These are phyloP conservation scores for Hyposmocoma kahamanoa DNA, from an alignment of 1,140 invertebrate genomes.

Conservation along the genomic window DNA sequence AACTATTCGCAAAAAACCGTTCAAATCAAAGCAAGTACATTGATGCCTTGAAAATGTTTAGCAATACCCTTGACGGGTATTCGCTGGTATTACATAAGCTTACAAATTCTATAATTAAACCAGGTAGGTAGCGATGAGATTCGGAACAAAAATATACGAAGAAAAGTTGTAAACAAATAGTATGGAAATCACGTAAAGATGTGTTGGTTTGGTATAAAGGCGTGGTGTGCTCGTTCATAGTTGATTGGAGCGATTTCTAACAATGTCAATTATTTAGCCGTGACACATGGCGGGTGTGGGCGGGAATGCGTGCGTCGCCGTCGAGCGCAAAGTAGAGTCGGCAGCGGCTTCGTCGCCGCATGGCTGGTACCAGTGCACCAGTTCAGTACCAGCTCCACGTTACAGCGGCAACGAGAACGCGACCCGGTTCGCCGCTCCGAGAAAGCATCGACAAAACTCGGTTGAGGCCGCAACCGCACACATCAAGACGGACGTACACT, in stretches of 20 bases:
- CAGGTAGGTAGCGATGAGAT: neutral
- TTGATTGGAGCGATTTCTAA: too few species aligned
- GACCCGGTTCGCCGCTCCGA: constrained; percentile 70
- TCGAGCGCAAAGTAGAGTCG: neutral
- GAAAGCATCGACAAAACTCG: constrained; percentile 72
- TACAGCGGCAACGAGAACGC: constrained; percentile 61
- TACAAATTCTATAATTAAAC: neutral
- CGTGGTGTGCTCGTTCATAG: too few species aligned
- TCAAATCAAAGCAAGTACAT: too few species aligned
- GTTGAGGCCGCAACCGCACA: constrained; percentile 71
- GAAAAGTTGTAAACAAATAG: too few species aligned
- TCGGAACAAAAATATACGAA: too few species aligned
- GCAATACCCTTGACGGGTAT: too few species aligned
- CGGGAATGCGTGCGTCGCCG: neutral
- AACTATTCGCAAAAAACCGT: too few species aligned
- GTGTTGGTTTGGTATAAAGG: too few species aligned
- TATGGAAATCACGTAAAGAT: too few species aligned
- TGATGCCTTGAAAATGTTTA: too few species aligned
- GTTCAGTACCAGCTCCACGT: constrained; percentile 11
- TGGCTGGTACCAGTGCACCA: neutral
- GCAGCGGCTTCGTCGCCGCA: too few species aligned
- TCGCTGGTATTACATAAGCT: constrained; percentile 2
- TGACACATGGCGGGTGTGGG: neutral
- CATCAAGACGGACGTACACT: constrained; percentile 49
- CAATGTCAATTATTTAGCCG: too few species aligned